Evolutionary conservation across 2,888 invertebrate genomes (phyloP).

Genomic region (Melieria crassipennis): DNA sequence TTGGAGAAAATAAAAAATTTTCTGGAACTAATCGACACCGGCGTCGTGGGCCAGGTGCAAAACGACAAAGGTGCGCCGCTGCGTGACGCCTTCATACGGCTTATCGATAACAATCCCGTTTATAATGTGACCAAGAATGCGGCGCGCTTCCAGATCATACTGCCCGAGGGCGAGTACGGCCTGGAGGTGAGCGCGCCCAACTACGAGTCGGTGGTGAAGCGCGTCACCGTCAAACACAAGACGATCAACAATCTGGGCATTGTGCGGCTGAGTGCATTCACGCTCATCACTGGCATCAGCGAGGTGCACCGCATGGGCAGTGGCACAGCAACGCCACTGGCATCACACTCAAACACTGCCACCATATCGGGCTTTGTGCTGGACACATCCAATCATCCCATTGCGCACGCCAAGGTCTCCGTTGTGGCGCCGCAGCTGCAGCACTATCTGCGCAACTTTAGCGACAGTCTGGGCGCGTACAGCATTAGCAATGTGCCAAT

Average conservation of each 20-base stretch:
- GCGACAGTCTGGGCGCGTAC: slow-evolving; percentile 60
- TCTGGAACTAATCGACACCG: slow-evolving; percentile 72
- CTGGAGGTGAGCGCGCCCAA: slow-evolving; percentile 72
- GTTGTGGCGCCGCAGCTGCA: slow-evolving; percentile 63
- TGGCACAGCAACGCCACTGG: slow-evolving; percentile 7
- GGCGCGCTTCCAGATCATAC: slow-evolving; percentile 77
- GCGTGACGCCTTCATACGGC: slow-evolving; percentile 75
- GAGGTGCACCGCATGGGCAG: slow-evolving; percentile 47
- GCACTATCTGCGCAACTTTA: slow-evolving; percentile 61
- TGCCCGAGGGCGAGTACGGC: slow-evolving; percentile 75
- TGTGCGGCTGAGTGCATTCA: slow-evolving; percentile 47
- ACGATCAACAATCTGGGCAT: slow-evolving; percentile 51
- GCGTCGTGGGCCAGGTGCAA: slow-evolving; percentile 77
- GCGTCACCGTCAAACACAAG: slow-evolving; percentile 55
- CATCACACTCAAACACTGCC: slow-evolving; percentile 25
- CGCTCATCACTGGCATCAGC: slow-evolving; percentile 50
- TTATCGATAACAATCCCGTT: slow-evolving; percentile 68
- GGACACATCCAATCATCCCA: slow-evolving; percentile 71
- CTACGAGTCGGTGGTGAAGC: slow-evolving; percentile 68
- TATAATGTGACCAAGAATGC: slow-evolving; percentile 75
- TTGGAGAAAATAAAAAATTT: slow-evolving; percentile 73
- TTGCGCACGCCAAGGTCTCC: slow-evolving; percentile 68
- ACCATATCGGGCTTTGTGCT: slow-evolving; percentile 69
- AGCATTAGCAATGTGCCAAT: slow-evolving; percentile 52
- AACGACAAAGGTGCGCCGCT: slow-evolving; percentile 74